Conservation (phyloP, 2,113 vertebrate species). For the Azemiops feae region DNA sequence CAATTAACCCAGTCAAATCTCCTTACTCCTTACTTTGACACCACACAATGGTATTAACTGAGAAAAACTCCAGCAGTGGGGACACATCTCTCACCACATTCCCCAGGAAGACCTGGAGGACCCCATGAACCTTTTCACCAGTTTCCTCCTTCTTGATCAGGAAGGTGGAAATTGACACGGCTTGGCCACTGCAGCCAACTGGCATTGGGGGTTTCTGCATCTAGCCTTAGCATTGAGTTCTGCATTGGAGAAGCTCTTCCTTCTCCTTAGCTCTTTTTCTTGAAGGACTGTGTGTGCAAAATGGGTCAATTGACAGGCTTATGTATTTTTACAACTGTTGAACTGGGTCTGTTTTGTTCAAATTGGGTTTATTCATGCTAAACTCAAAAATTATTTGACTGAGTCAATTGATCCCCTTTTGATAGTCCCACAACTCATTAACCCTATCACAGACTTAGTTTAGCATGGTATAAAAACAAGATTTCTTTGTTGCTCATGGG, state of each 20-base stretch:
- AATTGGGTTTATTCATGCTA: background rate
- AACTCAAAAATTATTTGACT: background rate
- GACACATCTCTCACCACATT: background rate
- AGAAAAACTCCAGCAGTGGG: background rate
- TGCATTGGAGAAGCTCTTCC: background rate
- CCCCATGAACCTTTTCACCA: background rate
- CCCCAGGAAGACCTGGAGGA: background rate
- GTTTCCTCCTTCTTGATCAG: background rate
- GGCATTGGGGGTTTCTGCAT: background rate
- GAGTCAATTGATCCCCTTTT: background rate
- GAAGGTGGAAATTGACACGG: background rate
- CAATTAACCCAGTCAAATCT: background rate
- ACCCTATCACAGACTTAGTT: background rate
- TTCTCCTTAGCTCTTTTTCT: background rate
- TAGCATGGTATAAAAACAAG: background rate
- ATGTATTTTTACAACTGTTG: background rate
- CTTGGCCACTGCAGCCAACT: background rate
- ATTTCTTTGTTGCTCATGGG: background rate
- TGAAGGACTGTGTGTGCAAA: background rate
- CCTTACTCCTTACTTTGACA: background rate
- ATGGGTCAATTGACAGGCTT: background rate
- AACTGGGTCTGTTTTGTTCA: background rate
- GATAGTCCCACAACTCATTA: background rate
- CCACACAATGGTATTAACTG: background rate
- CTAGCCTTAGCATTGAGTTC: background rate